phyloP scores from a whole-genome alignment of 92 coral and sea anemone species.

The Umimayanthus kanabou region DNA sequence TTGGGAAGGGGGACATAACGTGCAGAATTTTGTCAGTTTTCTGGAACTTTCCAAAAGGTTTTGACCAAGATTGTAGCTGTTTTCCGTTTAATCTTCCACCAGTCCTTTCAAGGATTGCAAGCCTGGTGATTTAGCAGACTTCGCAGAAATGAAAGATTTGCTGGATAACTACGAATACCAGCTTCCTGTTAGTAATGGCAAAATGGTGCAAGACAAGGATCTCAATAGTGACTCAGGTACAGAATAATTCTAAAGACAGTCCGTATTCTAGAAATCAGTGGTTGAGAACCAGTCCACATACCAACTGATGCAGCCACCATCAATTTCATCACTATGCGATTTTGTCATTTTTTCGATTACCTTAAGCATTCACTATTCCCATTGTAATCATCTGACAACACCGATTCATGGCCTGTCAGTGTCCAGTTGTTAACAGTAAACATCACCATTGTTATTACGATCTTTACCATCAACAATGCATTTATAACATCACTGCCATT shows the following conservation, averaged over 20 bases:
- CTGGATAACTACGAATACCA: constrained; percentile 55
- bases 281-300: too few relatives aligned
- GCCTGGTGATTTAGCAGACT: constrained; percentile 69
- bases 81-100: background rate
- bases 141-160: constrained; percentile 66
- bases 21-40: too few relatives aligned
- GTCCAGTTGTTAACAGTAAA: background rate
- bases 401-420: too few relatives aligned
- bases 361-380: too few relatives aligned
- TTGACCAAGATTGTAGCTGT: background rate
- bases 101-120: constrained; percentile 78
- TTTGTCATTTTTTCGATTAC: too few relatives aligned
- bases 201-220: constrained; percentile 23
- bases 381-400: background rate
- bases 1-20: background rate
- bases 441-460: too few relatives aligned
- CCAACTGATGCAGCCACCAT: too few relatives aligned
- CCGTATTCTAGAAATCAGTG: too few relatives aligned
- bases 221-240: constrained; percentile 7
- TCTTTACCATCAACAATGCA: too few relatives aligned
- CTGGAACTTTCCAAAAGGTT: background rate
- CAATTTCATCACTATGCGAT: too few relatives aligned
- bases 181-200: constrained; percentile 51
- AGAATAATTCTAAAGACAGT: too few relatives aligned
- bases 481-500: too few relatives aligned